These are phyloP conservation scores for Chaetorhynchus papuensis DNA, from an alignment of 2,113 vertebrate species.

Conservation along the genomic window DNA sequence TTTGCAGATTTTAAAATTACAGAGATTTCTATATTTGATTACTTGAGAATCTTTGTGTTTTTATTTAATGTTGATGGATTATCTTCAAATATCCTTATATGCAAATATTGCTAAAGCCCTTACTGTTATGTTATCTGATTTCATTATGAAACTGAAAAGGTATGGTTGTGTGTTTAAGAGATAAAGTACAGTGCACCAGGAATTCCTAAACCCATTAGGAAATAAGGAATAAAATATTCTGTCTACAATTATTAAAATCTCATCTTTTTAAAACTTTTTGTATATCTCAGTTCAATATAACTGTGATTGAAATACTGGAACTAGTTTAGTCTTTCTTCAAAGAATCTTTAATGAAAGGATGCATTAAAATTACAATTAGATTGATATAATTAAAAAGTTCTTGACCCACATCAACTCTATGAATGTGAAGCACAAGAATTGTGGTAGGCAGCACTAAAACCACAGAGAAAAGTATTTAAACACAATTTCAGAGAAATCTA, in stretches of 20 bases:
- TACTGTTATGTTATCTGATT: background rate
- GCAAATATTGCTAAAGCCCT: background rate
- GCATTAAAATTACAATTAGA: background rate
- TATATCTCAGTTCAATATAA: background rate
- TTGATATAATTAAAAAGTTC: background rate
- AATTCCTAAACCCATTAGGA: background rate
- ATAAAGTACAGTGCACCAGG: background rate
- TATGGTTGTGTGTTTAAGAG: background rate
- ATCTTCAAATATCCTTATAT: background rate
- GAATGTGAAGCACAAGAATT: background rate
- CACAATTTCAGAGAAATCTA: background rate
- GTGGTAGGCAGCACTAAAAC: background rate
- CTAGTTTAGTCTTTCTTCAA: background rate
- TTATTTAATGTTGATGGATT: background rate
- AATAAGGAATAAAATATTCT: background rate
- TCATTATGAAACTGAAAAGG: background rate
- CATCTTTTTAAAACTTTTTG: background rate
- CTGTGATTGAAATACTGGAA: background rate
- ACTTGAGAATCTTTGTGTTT: background rate
- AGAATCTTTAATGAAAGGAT: background rate
- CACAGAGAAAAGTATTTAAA: background rate
- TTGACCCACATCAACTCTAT: background rate
- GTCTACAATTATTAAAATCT: background rate
- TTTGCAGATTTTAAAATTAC: background rate
- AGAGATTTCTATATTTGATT: background rate